These are phyloP conservation scores for Teinopalpus imperialis DNA, from an alignment of 2,888 invertebrate species.

Conservation along the genomic window DNA sequence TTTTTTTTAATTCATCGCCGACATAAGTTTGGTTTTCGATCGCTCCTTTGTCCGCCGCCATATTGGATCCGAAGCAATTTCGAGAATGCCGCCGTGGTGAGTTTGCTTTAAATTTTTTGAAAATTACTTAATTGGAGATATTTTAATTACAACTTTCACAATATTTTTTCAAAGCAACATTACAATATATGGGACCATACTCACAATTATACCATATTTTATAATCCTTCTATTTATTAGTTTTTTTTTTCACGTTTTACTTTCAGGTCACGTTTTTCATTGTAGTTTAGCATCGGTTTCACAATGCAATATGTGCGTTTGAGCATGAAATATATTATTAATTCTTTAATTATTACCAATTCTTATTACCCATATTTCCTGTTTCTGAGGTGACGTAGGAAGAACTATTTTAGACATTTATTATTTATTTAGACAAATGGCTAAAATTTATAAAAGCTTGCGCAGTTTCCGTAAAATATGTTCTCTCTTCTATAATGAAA, in stretches of 20 bases:
- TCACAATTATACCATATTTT: no score
- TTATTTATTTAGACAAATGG: no score
- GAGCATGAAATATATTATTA: constrained; percentile 14
- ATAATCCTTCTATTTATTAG: no score
- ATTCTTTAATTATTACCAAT: no score
- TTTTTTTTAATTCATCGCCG: constrained; percentile 12
- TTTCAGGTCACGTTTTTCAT: not conserved
- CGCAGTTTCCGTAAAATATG: no score
- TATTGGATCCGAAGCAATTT: constrained; percentile 43
- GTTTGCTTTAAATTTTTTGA: constrained; percentile 53
- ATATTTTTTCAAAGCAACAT: no score
- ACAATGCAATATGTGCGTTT: not conserved
- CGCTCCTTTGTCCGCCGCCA: constrained; percentile 53
- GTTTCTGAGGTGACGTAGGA: constrained; percentile 5
- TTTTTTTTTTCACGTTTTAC: no score
- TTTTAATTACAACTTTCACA: not conserved
- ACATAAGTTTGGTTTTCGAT: constrained; percentile 33
- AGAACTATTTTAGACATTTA: no score
- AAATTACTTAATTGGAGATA: constrained; percentile 6
- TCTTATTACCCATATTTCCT: constrained; percentile 5
- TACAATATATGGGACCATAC: no score
- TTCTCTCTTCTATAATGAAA: not conserved
- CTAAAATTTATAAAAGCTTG: no score
- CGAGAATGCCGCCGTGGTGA: constrained; percentile 43
- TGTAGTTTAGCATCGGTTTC: not conserved